Evolutionary conservation across 2,797 vertebrate genomes (phyloP), one percentile per base, ranked within the genome.

Genomic region (Onychomys leucogaster): DNA sequence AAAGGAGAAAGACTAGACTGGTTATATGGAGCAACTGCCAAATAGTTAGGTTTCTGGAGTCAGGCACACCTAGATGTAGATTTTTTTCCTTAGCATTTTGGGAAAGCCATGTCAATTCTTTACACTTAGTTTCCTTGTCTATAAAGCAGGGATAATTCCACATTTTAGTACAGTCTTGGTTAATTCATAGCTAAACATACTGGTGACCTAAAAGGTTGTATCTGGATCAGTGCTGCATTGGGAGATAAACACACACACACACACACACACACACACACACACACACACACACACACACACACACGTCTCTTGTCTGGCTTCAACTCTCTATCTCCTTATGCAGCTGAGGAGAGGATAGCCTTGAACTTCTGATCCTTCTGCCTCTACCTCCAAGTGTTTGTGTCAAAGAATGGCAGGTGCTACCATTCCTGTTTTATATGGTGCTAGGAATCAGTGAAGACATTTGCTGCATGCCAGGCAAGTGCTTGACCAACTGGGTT

Each of bases 111-210:
- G 80, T 77, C 6, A 90, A 43, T 75, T 90, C 49, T 76, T 37
- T 78, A 63, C 34, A 75, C 14, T 82, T 95, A 9, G 13, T 92
- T 97, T 96, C 46, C 34, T 90, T 59, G 46, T 80, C 43, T 78
- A 14, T 86, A 87, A 94, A 96, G 92, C 86, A 65, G 19, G 34
- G 23, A 86, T 43, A 49, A 49, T 73, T 14, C 32, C 94, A 4
- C 41, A 29, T 90, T 16, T 88, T 41, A 73, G 41, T 23, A 43
- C 88, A 43, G 29, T 86, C 52, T 49, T 25, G 17, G 12, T 63
- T 94, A 90, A 78, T 63, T 90, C 57, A 43, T 89, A 83, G 82
- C 12, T 88, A 92, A 88, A 67, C 71, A 85, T 77, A 55, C 6
- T 94, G n/a, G 46, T 77, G 41, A 97, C 49, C 55, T 83, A 91